These are phyloP conservation scores for Thymelicus acteon DNA, from an alignment of 2,888 invertebrate genomes.

Conservation along the genomic window DNA sequence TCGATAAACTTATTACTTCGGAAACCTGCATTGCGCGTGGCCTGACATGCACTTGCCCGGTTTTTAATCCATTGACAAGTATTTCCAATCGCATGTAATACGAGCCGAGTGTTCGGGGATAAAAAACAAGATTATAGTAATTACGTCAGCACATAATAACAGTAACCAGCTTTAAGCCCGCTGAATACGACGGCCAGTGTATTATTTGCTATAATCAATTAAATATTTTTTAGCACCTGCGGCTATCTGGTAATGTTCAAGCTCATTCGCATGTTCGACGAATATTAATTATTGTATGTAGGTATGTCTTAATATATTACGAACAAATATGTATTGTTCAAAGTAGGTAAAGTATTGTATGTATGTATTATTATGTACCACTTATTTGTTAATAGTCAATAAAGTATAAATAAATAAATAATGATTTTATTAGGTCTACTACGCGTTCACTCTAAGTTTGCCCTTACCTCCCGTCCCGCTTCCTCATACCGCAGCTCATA, in stretches of 20 bases:
- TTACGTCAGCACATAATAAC: conserved; percentile 14
- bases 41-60: too few species aligned
- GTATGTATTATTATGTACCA: too few species aligned
- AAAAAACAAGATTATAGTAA: conserved; percentile 14
- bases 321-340: neutral
- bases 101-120: neutral
- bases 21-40: too few species aligned
- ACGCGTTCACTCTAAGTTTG: too few species aligned
- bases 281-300: neutral
- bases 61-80: conserved; percentile 4
- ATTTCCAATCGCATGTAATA: conserved; percentile 16
- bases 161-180: neutral
- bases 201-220: conserved; percentile 26
- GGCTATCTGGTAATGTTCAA: conserved; percentile 6
- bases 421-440: too few species aligned
- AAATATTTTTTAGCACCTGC: conserved; percentile 22
- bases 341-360: too few species aligned
- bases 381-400: too few species aligned
- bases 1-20: too few species aligned
- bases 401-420: too few species aligned
- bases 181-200: neutral
- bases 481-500: too few species aligned
- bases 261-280: conserved; percentile 14
- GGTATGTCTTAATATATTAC: conserved; percentile 7
- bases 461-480: too few species aligned